Evolutionary conservation across 2,113 vertebrate genomes (phyloP), one percentile per base, ranked within the genome.

Genomic region (Megatriorchis doriae): DNA sequence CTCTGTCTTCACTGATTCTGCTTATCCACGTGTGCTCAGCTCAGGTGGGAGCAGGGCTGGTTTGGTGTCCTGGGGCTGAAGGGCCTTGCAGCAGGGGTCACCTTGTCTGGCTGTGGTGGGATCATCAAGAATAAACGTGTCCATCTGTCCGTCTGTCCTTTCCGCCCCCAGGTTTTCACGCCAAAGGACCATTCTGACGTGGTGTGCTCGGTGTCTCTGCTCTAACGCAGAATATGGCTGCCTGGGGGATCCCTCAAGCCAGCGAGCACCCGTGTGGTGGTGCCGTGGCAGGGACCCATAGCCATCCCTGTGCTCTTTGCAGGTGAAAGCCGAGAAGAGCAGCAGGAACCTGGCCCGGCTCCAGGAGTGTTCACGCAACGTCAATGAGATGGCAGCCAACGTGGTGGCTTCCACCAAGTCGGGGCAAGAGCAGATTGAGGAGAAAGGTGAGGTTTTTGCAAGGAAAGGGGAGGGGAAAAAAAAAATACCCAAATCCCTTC

Each of bases 361-460:
- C 31, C 99, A 99, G 97, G 99, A 99, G 88, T 99, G 99, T 25
- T 99, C 99, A 0, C 99, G 99, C 47, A 92, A 94, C 0, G 99
- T 99, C 88, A 99, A 99, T 1, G 99, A 99, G 96, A 99, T 98
- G 99, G 99, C 99, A 0, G 99, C 99, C 55, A 99, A 98, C 0
- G 99, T 99, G 43, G 99, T 99, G 96, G 99, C 98, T 38, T 99
- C 99, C 25, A 99, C 99, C 42, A 99, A 98, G 92, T 99, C 99
- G 0, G 99, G 99, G 19, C 99, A 98, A 92, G 99, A 99, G 55
- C 98, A 99, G 96, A 98, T 99, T 0, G 99, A 99, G 90, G 99
- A 99, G 10, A 99, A 98, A 98, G 99, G 99, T 98, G 48, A 92
- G 97, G 19, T 2, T 31, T 87, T 59, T 20, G 13, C 3, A 26